Evolutionary conservation across 2,888 invertebrate species (phyloP), one percentile per base, ranked within the genome.

Genomic region (Drosophila buzzatii): DNA sequence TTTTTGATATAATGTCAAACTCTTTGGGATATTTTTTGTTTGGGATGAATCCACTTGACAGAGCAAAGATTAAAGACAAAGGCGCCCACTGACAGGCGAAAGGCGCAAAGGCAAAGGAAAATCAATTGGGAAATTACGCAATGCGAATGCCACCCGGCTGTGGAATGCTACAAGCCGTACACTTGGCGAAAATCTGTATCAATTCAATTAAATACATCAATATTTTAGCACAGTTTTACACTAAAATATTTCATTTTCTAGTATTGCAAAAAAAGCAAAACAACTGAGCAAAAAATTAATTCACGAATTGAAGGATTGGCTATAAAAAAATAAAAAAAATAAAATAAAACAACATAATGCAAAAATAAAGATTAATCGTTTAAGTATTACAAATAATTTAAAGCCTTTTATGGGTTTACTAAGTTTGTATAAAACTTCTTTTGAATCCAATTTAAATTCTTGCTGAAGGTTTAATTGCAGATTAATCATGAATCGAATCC

Each of bases 1-100:
- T 49, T 59, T 81, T 74, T 81, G 76, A 88, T 90, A 89, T 82
- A 82, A 90, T 87, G 87, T 87, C 90, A 90, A 88, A 83, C 78
- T 70, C 83, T 82, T 85, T 75, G 20, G 53, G 39, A 51, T 51
- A 20, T 51, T 20, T 51, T 14, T 12, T 57, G 37, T 31, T n/a
- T 39, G 42, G 31, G 39, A 2, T n/a, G 23, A 3, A 73, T 64
- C 82, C 85, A 89, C 87, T 87, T 89, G 85, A 90, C 85, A 74
- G 68, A 23, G 16, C 9, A 44, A 57, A 57, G 57, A 79, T 79
- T 80, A 73, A 62, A 73, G 56, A 59, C 66, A 71, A 80, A 80
- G 80, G 42, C 62, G 47, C 55, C 61, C 79, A 83, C 62, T 84
- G 87, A 86, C 87, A 86, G 35, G 70, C 72, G 53, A 65, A 70